Base-by-base conservation (phyloP, 2,888 invertebrate species). In the Zaprionus obscuricornis region DNA sequence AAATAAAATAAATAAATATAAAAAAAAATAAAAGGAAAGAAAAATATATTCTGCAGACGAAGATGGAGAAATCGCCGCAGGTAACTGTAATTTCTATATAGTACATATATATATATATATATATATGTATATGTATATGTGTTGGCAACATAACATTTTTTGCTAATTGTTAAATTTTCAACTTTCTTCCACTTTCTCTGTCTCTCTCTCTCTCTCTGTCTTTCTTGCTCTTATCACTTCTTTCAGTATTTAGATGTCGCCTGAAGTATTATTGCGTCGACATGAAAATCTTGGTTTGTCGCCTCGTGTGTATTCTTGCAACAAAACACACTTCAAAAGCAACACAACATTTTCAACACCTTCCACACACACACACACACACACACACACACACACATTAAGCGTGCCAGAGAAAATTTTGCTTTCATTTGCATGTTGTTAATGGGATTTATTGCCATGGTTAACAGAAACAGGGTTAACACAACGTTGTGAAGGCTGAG, bases 371-470 rank as follows among this genome's bases (percentile, higher is more conserved):
- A n/a, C n/a, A n/a, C n/a, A n/a, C n/a, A n/a, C n/a, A n/a, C n/a
- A n/a, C n/a, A n/a, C n/a, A n/a, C n/a, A n/a, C n/a, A 24, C 24
- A 6, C 5, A 24, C n/a, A n/a, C 8, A n/a, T 13, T 8, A 16
- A 47, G 13, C 27, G 34, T 22, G 17, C 36, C 17, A 37, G 27
- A 17, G n/a, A n/a, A n/a, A 42, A 58, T 52, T 83, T 66, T 81
- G 56, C 69, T 66, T 76, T 71, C 65, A 74, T 77, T 78, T 82
- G 65, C 85, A 66, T 71, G 63, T 57, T 71, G 33, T 45, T 85
- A 79, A 79, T 85, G 57, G 47, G 26, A 74, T 85, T n/a, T 71
- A 85, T 65, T 66, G 43, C 31, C 68, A 68, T 62, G 66, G 43
- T 31, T 49, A 10, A n/a, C n/a, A n/a, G n/a, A n/a, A n/a, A n/a